Conservation (phyloP, 2,113 vertebrate species). For the Pelvicachromis taeniatus region DNA sequence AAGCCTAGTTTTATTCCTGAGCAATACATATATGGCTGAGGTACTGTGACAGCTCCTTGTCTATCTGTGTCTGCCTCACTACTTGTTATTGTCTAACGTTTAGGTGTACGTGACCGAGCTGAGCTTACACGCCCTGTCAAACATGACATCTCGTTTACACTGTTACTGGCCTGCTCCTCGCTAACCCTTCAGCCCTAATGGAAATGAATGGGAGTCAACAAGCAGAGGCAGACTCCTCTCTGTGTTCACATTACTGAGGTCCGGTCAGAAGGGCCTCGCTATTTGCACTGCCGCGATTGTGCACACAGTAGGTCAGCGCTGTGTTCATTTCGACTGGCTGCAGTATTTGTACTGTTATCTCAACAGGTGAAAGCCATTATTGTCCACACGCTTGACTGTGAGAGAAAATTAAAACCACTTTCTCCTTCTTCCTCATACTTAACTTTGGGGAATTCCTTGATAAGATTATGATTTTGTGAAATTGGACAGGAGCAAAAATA, state of each 20-base stretch:
- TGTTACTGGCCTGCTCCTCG: constrained; percentile 3
- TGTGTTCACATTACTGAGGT: constrained; percentile 51
- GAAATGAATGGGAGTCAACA: constrained; percentile 38
- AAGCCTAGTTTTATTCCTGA: constrained; percentile 53
- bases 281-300: constrained; percentile 37
- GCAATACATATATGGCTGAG: not conserved
- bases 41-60: constrained; percentile 53
- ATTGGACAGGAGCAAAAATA: constrained; percentile 33
- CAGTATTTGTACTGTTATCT: constrained; percentile 45
- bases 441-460: constrained; percentile 37
- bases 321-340: constrained; percentile 35
- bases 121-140: constrained; percentile 45
- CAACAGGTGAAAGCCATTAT: constrained; percentile 49
- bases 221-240: constrained; percentile 41
- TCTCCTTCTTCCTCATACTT: not conserved
- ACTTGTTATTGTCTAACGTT: constrained; percentile 24
- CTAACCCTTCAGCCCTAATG: constrained; percentile 19
- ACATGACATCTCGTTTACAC: constrained; percentile 48
- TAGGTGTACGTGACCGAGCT: constrained; percentile 36
- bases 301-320: constrained; percentile 13
- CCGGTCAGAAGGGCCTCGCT: constrained; percentile 26
- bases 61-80: not conserved
- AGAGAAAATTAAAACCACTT: constrained; percentile 24
- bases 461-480: constrained; percentile 23
- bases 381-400: constrained; percentile 1